phyloP scores from a whole-genome alignment of 2,797 vertebrate species.

The Trachops cirrhosus region DNA sequence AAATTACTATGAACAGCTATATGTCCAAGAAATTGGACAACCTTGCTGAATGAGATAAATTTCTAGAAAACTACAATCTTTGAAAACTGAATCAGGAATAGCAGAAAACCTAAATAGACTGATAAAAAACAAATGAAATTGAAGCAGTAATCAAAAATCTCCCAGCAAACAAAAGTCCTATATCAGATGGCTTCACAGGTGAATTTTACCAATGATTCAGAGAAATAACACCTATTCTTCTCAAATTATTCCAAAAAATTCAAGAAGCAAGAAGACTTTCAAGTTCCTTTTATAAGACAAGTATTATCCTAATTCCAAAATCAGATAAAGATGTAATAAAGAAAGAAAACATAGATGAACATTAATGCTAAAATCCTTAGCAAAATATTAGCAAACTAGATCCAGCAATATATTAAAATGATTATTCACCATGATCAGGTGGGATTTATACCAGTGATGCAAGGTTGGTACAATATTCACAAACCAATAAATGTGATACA shows the following conservation, averaged over 20 bases:
- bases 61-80: background rate
- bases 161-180: background rate
- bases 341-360: too few relatives aligned
- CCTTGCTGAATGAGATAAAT: background rate
- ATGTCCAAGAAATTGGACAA: background rate
- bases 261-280: background rate
- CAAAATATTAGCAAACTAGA: background rate
- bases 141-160: background rate
- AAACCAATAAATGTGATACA: background rate
- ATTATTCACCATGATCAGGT: background rate
- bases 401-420: background rate
- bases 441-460: background rate
- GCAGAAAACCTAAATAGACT: background rate
- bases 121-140: background rate
- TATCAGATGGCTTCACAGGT: background rate
- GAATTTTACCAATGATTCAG: background rate
- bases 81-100: background rate
- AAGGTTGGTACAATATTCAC: background rate
- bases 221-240: background rate
- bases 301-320: background rate
- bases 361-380: background rate
- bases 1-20: background rate
- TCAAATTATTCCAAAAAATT: background rate
- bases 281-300: background rate
- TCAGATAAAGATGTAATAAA: background rate